Evolutionary conservation across 2,113 vertebrate species (phyloP).

Genomic region (Climacteris rufus): DNA sequence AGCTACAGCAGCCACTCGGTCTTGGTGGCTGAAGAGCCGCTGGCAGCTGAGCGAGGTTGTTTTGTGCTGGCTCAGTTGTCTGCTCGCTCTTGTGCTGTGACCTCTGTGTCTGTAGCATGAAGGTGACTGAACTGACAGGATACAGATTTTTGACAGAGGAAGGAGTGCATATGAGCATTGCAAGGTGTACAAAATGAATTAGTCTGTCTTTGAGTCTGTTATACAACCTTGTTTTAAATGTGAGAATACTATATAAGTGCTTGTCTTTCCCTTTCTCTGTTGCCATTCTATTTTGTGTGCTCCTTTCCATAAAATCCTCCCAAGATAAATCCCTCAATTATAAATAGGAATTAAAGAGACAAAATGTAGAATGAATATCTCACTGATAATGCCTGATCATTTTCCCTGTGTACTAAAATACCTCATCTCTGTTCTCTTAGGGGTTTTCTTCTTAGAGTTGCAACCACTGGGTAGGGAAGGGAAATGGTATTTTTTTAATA

Average conservation of each 20-base stretch:
- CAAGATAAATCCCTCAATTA: not conserved
- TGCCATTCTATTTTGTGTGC: not conserved
- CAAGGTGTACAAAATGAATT: not conserved
- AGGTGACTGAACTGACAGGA: not conserved
- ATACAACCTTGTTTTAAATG: not conserved
- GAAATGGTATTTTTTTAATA: not conserved
- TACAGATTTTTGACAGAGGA: not conserved
- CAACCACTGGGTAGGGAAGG: not conserved
- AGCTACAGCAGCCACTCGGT: not conserved
- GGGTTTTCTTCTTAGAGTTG: not conserved
- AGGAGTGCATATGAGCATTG: not conserved
- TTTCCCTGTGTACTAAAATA: not conserved
- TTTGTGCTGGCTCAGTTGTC: not conserved
- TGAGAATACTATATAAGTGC: not conserved
- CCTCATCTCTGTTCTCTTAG: not conserved
- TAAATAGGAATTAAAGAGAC: not conserved
- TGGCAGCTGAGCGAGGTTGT: not conserved
- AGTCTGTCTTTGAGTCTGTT: not conserved
- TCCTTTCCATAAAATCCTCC: not conserved
- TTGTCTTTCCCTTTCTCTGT: not conserved
- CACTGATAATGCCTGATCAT: not conserved
- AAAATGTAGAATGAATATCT: not conserved
- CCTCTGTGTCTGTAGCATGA: not conserved
- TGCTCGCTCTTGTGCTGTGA: fast-evolving
- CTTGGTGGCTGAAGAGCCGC: fast-evolving